phyloP scores from a whole-genome alignment of 2,888 invertebrate species.

The Nomada flava region DNA sequence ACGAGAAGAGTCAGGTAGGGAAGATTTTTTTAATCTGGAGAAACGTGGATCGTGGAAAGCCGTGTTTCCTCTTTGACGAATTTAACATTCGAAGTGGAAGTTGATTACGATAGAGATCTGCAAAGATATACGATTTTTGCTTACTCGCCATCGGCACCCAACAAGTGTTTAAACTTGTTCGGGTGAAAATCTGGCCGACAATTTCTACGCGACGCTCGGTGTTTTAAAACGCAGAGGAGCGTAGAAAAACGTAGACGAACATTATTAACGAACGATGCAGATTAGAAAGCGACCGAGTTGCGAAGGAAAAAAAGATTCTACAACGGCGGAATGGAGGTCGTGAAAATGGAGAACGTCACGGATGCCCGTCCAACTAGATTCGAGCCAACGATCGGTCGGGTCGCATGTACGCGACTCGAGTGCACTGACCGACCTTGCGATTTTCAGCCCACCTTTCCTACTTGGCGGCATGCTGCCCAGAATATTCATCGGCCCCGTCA shows the following conservation, averaged over 20 bases:
- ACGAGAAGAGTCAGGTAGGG: not conserved
- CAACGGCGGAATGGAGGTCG: slow-evolving; percentile 14
- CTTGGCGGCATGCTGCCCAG: slow-evolving; percentile 53
- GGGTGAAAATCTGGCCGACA: not conserved
- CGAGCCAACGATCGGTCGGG: slow-evolving; percentile 59
- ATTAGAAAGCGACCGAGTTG: slow-evolving; percentile 33
- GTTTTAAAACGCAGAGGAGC: no score
- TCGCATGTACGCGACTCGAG: slow-evolving; percentile 58
- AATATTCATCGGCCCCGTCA: slow-evolving; percentile 64
- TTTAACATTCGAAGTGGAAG: not conserved
- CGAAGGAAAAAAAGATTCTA: slow-evolving; percentile 4
- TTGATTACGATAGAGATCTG: not conserved
- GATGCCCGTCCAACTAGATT: slow-evolving; percentile 33
- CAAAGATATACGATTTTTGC: not conserved
- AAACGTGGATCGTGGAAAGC: no score
- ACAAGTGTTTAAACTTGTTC: not conserved
- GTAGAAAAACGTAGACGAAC: no score
- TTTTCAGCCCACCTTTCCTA: slow-evolving; percentile 72
- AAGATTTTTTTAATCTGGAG: not conserved
- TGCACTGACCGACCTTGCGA: slow-evolving; percentile 78
- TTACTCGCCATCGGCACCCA: no score
- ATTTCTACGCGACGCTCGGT: not conserved
- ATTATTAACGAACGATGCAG: not conserved
- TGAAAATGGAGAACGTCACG: slow-evolving; percentile 29
- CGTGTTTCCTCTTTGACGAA: not conserved